These are phyloP conservation scores for Stegophylla sp. DNA, from an alignment of 2,888 invertebrate species.

Conservation along the genomic window DNA sequence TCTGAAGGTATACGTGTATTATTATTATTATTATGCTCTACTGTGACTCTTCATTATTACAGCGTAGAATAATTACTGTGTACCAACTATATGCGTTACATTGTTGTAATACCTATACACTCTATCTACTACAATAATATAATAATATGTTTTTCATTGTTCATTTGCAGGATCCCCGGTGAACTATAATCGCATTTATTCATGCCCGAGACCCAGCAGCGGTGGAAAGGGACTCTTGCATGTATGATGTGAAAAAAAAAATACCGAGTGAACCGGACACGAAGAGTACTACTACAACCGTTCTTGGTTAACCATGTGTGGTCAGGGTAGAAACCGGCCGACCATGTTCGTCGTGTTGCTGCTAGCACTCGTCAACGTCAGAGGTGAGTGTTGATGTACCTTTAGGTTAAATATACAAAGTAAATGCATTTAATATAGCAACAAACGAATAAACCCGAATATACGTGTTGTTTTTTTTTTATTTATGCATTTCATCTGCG, in stretches of 20 bases:
- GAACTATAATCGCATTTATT: neutral
- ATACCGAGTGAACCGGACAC: constrained; percentile 18
- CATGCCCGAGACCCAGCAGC: constrained; percentile 21
- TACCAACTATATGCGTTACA: neutral
- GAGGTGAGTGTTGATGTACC: constrained; percentile 38
- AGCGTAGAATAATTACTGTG: neutral
- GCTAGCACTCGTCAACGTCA: constrained; percentile 31
- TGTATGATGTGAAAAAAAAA: constrained; percentile 39
- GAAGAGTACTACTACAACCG: constrained; percentile 26
- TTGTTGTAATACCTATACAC: neutral
- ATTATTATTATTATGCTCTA: neutral
- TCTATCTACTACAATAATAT: neutral
- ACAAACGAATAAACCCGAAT: neutral
- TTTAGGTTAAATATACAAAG: no score
- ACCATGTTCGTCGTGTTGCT: constrained; percentile 37
- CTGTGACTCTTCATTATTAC: neutral
- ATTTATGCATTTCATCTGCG: constrained; percentile 5
- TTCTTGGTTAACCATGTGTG: constrained; percentile 36
- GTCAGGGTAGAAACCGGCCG: constrained; percentile 24
- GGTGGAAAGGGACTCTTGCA: constrained; percentile 19
- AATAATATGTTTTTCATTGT: constrained; percentile 28
- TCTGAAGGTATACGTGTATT: neutral
- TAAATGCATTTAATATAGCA: neutral
- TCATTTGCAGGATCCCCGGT: constrained; percentile 5
- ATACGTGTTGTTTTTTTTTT: neutral